Evolutionary conservation across 2,888 invertebrate species (phyloP).

Genomic region (Troilus luridus): DNA sequence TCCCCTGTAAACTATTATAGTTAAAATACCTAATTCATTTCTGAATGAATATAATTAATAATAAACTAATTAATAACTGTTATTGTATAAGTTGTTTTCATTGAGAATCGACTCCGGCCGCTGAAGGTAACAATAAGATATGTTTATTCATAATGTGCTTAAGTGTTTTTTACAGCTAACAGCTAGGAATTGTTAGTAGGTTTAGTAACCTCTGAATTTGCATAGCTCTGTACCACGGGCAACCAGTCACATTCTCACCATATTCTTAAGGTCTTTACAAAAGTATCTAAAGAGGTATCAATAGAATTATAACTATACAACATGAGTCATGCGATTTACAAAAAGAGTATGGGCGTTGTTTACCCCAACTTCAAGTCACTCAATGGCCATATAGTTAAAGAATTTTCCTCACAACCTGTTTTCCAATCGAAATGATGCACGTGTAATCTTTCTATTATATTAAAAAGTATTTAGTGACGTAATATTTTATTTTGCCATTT

Average conservation of each 20-base stretch:
- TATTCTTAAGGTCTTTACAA: background rate
- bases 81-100: conserved; percentile 17
- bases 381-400: no score
- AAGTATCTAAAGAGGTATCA: background rate
- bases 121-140: background rate
- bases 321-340: no score
- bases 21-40: background rate
- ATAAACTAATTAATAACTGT: background rate
- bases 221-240: background rate
- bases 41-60: conserved; percentile 13
- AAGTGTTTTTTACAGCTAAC: conserved; percentile 35
- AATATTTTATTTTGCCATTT: no score
- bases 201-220: conserved; percentile 34
- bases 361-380: no score
- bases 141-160: conserved; percentile 22
- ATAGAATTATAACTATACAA: background rate
- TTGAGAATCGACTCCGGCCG: background rate
- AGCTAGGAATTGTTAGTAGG: conserved; percentile 10
- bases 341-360: no score
- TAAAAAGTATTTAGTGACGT: no score
- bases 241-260: background rate
- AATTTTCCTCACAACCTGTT: no score
- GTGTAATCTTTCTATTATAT: no score
- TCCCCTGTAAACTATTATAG: no score
- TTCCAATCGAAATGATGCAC: no score